A percentile compares a stretch with the other conserved stretches of the same genome.
Evolutionary conservation across 2,888 invertebrate genomes (phyloP).

Genomic region (Rhaphigaster nebulosa): DNA sequence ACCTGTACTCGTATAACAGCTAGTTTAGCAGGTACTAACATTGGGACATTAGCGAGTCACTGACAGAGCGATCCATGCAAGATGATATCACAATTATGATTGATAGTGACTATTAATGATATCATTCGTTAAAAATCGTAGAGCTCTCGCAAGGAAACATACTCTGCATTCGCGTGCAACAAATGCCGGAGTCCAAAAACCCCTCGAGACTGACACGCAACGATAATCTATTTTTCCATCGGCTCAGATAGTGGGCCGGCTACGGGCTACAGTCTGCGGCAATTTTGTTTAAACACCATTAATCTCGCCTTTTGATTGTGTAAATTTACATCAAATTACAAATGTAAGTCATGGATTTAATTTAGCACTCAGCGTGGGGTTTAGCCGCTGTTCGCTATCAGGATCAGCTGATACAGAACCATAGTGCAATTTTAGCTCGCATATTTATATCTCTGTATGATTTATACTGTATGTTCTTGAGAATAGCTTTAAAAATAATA

Average conservation of each 20-base stretch:
- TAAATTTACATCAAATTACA: constrained; percentile 42
- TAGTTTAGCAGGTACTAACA: constrained; percentile 11
- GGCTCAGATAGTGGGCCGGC: background rate
- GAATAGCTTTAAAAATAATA: background rate
- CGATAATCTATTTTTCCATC: constrained; percentile 34
- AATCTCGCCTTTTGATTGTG: constrained; percentile 37
- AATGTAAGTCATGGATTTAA: constrained; percentile 31
- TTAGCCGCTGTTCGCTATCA: background rate
- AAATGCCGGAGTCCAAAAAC: constrained; percentile 8
- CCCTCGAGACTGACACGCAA: constrained; percentile 28
- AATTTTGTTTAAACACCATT: constrained; percentile 38
- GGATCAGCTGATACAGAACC: background rate
- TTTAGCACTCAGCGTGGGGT: background rate
- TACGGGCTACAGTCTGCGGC: background rate
- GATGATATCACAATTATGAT: constrained; percentile 26
- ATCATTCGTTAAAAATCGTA: constrained; percentile 27
- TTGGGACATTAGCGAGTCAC: background rate
- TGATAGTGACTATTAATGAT: constrained; percentile 17
- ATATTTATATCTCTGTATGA: background rate
- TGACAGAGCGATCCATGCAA: background rate
- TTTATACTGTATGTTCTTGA: background rate
- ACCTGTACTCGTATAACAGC: background rate
- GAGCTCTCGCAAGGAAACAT: background rate
- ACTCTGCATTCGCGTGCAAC: constrained; percentile 37
- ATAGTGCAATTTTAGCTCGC: background rate